Percentiles rank a stretch among this genome's conserved stretches.
These are phyloP conservation scores for Cosmia pyralina DNA, from an alignment of 2,888 invertebrate species.

Conservation along the genomic window DNA sequence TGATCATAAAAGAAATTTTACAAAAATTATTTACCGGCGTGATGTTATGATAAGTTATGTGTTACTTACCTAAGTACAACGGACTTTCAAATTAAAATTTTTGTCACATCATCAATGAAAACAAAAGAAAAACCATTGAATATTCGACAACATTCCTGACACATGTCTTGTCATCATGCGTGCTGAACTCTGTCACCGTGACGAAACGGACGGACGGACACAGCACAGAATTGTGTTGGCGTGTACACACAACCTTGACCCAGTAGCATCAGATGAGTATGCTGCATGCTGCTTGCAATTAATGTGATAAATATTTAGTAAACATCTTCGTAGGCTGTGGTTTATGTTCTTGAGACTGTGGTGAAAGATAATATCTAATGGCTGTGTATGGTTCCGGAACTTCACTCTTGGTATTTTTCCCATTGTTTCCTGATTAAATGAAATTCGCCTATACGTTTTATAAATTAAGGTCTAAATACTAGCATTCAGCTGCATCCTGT, in stretches of 20 bases:
- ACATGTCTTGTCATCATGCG: conserved; percentile 7
- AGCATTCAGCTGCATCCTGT: too few species aligned
- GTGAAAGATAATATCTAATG: neutral
- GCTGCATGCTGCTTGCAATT: conserved; percentile 31
- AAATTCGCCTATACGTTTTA: too few species aligned
- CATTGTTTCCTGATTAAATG: neutral
- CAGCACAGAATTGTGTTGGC: conserved; percentile 63
- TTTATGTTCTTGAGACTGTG: conserved; percentile 1
- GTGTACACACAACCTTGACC: conserved; percentile 68
- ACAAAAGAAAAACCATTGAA: conserved; percentile 8
- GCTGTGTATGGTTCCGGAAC: neutral
- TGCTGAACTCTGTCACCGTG: conserved; percentile 50
- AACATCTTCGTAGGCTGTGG: conserved; percentile 18
- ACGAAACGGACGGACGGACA: conserved; percentile 62
- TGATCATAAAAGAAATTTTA: too few species aligned
- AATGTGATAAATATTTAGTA: conserved; percentile 28
- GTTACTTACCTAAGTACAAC: too few species aligned
- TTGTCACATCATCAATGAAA: neutral
- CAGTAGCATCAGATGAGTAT: conserved; percentile 52
- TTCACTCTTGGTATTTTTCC: too few species aligned
- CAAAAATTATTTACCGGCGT: neutral
- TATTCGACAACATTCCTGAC: conserved; percentile 10
- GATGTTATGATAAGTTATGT: too few species aligned
- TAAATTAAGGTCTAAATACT: too few species aligned
- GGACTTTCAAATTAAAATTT: neutral